phyloP scores from a whole-genome alignment of 2,797 vertebrate genomes.

The Petrocephalus schoutedeni region DNA sequence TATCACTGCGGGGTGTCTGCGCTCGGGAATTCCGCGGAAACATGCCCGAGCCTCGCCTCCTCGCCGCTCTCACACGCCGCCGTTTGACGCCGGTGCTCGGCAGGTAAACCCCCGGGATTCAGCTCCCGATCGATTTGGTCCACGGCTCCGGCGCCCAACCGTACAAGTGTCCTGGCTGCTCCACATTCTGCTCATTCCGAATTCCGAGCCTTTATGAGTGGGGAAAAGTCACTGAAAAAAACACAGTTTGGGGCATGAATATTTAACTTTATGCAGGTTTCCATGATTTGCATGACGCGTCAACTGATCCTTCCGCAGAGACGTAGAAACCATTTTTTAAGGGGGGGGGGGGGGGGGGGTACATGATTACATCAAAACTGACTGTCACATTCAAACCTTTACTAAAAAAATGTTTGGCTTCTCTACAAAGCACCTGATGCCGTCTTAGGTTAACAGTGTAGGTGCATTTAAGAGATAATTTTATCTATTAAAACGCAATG shows the following conservation, averaged over 20 bases:
- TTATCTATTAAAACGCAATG: neutral
- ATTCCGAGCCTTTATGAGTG: conserved; percentile 51
- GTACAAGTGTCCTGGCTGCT: neutral
- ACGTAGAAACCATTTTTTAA: conserved; percentile 7
- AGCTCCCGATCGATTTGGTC: neutral
- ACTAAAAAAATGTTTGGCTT: neutral
- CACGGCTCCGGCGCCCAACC: neutral
- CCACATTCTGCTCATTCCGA: neutral
- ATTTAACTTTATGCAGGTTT: conserved; percentile 62
- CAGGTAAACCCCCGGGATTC: neutral
- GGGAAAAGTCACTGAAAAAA: conserved; percentile 46
- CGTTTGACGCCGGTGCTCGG: neutral
- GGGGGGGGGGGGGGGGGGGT: neutral
- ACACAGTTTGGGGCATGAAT: conserved; percentile 53
- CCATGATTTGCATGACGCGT: conserved; percentile 28
- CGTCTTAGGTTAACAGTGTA: conserved; percentile 13
- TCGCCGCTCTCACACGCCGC: neutral
- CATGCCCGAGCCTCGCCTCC: neutral
- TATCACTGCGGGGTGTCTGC: neutral
- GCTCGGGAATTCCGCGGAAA: neutral
- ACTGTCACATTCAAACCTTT: neutral
- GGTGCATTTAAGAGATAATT: conserved; percentile 31
- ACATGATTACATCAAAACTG: neutral
- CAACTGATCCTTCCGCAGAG: neutral
- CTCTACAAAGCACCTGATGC: neutral